Conservation (phyloP, 2,888 invertebrate species). For the Podotricha telesiphe region DNA sequence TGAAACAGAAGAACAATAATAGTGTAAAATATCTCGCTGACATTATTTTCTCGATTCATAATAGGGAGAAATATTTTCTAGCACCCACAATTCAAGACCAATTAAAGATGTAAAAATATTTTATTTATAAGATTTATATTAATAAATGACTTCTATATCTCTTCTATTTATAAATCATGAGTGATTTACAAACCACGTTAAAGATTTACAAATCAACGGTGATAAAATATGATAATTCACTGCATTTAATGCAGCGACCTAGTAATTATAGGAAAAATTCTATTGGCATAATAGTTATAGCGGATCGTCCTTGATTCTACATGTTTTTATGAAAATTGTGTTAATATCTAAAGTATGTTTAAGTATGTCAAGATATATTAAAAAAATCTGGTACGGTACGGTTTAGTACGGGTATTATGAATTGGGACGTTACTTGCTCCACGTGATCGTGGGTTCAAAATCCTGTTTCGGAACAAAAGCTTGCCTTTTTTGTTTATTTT, state of each 20-base stretch:
- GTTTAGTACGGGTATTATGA: neutral
- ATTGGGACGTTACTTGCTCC: neutral
- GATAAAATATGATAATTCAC: constrained; percentile 16
- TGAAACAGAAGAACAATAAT: too few species aligned
- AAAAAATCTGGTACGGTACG: neutral
- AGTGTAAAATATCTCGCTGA: too few species aligned
- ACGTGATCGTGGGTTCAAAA: neutral
- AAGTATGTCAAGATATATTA: constrained; percentile 5
- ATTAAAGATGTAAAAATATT: too few species aligned
- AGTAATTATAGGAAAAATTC: constrained; percentile 17
- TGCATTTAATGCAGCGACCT: constrained; percentile 11
- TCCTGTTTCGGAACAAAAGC: neutral
- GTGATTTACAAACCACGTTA: too few species aligned
- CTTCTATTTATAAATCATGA: too few species aligned
- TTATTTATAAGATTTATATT: too few species aligned
- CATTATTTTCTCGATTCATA: too few species aligned
- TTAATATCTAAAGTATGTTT: neutral
- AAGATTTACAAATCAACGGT: constrained; percentile 7
- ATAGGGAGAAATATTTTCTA: too few species aligned
- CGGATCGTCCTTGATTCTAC: constrained; percentile 5
- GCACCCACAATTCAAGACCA: too few species aligned
- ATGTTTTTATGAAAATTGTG: constrained; percentile 1
- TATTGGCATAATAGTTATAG: constrained; percentile 10
- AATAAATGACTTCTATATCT: too few species aligned
- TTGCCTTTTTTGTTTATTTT: neutral